Percentiles rank a stretch among this genome's conserved stretches.
phyloP scores from a whole-genome alignment of 2,113 vertebrate species.

The Salvelinus alpinus region DNA sequence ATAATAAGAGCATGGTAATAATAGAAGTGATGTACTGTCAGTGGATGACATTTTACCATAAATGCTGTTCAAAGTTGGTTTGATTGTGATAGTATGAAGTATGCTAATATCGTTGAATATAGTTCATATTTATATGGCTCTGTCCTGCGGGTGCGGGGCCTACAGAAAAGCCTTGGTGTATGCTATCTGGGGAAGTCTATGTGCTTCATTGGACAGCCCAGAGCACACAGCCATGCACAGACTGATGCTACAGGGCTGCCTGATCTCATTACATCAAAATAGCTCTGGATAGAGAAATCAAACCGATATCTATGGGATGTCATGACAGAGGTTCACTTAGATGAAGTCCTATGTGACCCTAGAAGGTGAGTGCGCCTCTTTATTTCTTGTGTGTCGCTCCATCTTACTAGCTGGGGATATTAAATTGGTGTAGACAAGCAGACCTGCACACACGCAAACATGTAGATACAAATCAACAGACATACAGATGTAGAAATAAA shows the following conservation, averaged over 20 bases:
- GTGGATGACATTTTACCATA: neutral
- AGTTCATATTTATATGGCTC: slow-evolving; percentile 46
- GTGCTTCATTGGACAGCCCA: slow-evolving; percentile 31
- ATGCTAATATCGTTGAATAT: slow-evolving; percentile 39
- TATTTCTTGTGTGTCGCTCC: neutral
- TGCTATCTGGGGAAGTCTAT: slow-evolving; percentile 35
- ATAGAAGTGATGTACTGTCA: neutral
- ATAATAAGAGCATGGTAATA: neutral
- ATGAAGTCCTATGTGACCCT: neutral
- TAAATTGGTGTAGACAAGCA: neutral
- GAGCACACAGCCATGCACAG: slow-evolving; percentile 30
- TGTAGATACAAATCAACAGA: neutral
- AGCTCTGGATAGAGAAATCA: slow-evolving; percentile 30
- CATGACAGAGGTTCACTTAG: neutral
- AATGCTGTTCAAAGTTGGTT: slow-evolving; percentile 1
- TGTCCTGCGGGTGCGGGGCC: slow-evolving; percentile 32
- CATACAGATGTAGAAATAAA: neutral
- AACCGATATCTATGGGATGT: neutral
- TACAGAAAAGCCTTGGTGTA: slow-evolving; percentile 13
- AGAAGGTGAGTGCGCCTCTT: neutral
- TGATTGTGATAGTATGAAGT: slow-evolving; percentile 23
- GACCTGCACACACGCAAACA: too few species aligned
- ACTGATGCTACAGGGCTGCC: slow-evolving; percentile 22
- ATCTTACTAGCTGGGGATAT: neutral
- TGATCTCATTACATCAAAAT: slow-evolving; percentile 30